Percentiles rank a stretch among this genome's conserved stretches.
These are phyloP conservation scores for Gasterosteus aculeatus DNA, from an alignment of 2,113 vertebrate species.

Conservation along the genomic window DNA sequence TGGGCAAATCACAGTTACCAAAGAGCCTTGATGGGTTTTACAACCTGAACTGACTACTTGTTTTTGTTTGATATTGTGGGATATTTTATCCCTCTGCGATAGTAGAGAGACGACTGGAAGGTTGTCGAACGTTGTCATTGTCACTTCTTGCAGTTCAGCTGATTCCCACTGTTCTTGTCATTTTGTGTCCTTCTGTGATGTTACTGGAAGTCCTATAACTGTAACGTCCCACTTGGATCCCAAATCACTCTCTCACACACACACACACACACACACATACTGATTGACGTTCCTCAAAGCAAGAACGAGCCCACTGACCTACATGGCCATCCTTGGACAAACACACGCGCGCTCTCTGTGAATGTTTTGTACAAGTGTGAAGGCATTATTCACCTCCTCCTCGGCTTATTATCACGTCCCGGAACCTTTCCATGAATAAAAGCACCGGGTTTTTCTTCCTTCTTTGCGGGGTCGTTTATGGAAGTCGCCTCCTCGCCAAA, in stretches of 20 bases:
- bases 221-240: neutral
- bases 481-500: constrained; percentile 62
- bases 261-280: constrained; percentile 10
- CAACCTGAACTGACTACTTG: neutral
- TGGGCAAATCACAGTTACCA: neutral
- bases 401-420: constrained; percentile 65
- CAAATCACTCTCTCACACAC: constrained; percentile 1
- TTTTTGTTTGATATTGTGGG: neutral
- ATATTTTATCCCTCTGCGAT: neutral
- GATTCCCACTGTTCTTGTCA: neutral
- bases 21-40: neutral
- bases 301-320: constrained; percentile 50
- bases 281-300: constrained; percentile 38
- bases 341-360: constrained; percentile 15
- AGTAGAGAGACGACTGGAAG: neutral
- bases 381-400: constrained; percentile 54
- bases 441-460: constrained; percentile 28
- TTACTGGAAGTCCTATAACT: constrained; percentile 14
- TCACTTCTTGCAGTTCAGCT: neutral
- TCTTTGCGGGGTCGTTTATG: constrained; percentile 54
- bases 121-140: neutral
- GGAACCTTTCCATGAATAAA: constrained; percentile 62
- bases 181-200: constrained; percentile 6
- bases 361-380: constrained; percentile 40
- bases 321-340: constrained; percentile 50